These are phyloP conservation scores for Panagrolaimus sp. DNA, from an alignment of 1,140 invertebrate species.

Conservation along the genomic window DNA sequence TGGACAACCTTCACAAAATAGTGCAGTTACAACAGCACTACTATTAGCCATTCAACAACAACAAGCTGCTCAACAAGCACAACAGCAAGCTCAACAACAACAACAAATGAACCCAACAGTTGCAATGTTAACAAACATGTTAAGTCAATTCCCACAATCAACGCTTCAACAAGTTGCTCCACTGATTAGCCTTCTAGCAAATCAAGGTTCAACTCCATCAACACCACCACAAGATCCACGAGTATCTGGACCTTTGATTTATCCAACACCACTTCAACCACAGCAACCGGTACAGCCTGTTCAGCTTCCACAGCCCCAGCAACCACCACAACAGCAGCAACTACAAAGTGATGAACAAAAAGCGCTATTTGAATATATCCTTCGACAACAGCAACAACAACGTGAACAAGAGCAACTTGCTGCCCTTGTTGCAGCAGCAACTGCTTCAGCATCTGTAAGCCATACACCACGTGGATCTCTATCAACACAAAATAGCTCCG, in stretches of 20 bases:
- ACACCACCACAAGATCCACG: not conserved
- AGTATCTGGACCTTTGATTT: not conserved
- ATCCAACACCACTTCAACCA: not conserved
- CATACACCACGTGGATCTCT: not conserved
- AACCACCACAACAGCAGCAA: not conserved
- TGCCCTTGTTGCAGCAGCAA: not conserved
- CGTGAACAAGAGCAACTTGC: not conserved
- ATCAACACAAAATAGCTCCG: not conserved
- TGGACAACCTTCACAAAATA: not conserved
- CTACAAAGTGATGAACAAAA: not conserved
- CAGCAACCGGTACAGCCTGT: not conserved
- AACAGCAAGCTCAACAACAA: constrained; percentile 1
- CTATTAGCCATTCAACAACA: constrained; percentile 1
- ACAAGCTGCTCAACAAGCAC: not conserved
- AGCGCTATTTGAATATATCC: not conserved
- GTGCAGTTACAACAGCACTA: not conserved
- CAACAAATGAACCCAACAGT: not conserved
- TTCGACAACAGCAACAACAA: not conserved
- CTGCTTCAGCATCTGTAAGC: not conserved
- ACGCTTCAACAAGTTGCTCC: constrained; percentile 1
- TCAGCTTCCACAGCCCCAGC: not conserved
- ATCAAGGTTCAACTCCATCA: not conserved
- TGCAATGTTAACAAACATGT: not conserved
- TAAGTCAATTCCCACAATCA: not conserved
- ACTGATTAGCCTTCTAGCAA: not conserved